Evolutionary conservation across 1,140 invertebrate genomes (phyloP).

Genomic region (Cepaea nemoralis): DNA sequence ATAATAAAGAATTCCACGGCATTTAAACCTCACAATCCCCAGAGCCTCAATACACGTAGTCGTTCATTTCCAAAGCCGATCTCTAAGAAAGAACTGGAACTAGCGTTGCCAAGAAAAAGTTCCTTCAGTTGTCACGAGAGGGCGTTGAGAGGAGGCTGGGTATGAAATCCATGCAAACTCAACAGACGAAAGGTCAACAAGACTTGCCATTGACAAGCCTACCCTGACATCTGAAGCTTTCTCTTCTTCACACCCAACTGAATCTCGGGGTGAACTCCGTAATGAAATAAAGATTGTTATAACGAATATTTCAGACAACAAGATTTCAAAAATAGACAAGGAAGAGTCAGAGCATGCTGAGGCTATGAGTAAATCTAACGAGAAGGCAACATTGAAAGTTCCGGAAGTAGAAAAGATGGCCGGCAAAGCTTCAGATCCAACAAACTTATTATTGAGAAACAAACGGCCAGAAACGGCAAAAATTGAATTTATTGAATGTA

Average conservation of each 20-base stretch:
- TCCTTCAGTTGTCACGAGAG: constrained; percentile 61
- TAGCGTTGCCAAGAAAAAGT: constrained; percentile 56
- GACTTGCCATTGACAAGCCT: constrained; percentile 28
- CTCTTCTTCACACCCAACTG: constrained; percentile 7
- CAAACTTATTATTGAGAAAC: constrained; percentile 18
- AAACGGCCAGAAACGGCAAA: constrained; percentile 28
- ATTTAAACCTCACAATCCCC: no score
- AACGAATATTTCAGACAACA: no score
- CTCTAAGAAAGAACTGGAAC: constrained; percentile 54
- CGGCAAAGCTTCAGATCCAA: not conserved
- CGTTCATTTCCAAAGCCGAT: constrained; percentile 33
- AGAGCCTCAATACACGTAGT: no score
- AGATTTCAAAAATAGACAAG: not conserved
- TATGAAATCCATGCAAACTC: constrained; percentile 39
- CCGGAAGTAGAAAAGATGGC: not conserved
- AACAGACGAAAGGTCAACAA: not conserved
- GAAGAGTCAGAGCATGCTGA: constrained; percentile 9
- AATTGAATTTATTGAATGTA: constrained; percentile 45
- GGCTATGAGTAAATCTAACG: not conserved
- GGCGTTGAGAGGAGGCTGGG: constrained; percentile 56
- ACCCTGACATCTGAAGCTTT: constrained; percentile 2
- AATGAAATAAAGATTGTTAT: not conserved
- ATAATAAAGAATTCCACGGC: no score
- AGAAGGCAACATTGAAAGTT: not conserved
- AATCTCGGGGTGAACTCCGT: not conserved